Evolutionary conservation across 1,140 invertebrate species (phyloP), one percentile per base, ranked within the genome.

Genomic region (Zophobas morio): DNA sequence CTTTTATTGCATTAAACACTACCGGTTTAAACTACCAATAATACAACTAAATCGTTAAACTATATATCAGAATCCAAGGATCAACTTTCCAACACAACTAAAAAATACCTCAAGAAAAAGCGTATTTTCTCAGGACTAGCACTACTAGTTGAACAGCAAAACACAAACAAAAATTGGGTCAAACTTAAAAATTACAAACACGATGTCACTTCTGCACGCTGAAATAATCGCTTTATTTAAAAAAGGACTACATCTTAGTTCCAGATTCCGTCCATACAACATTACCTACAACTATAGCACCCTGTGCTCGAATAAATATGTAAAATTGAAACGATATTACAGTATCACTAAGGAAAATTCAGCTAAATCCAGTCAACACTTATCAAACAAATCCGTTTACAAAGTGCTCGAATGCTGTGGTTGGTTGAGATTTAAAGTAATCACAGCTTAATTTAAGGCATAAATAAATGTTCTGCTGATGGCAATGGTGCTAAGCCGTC

Each of bases 401-500:
- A 5, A 57, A 57, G 54, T 57, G 54, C 54, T 35, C 33, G 33
- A 66, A 66, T 39, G 42, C 60, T 42, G 57, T 63, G 60, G 20
- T 40, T 66, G 8, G 20, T 20, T 20, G 20, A 20, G 20, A 20
- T 51, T 51, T 20, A 20, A 51, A 36, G 37, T 36, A 66, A 66
- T 66, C 60, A 66, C 60, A 66, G 54, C 8, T 47, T 39, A 35
- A 73, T 78, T 80, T 79, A 83, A 46, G 78, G 82, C 82, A 83
- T 85, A 80, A 99, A 98, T 2, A 99, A 90, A 88, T 98, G 96
- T 0, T 96, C 96, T 53, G 96, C 96, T 4, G 96, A 98, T 32
- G 97, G 97, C 77, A 99, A 87, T 0, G 97, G 97, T 6, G 95
- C 95, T 8, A 98, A 86, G 1, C 95, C 95, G 47, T 95, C 95